Evolutionary conservation across 2,797 vertebrate genomes (phyloP), one percentile per base, ranked within the genome.

Genomic region (Odontamblyopus lacepedii): DNA sequence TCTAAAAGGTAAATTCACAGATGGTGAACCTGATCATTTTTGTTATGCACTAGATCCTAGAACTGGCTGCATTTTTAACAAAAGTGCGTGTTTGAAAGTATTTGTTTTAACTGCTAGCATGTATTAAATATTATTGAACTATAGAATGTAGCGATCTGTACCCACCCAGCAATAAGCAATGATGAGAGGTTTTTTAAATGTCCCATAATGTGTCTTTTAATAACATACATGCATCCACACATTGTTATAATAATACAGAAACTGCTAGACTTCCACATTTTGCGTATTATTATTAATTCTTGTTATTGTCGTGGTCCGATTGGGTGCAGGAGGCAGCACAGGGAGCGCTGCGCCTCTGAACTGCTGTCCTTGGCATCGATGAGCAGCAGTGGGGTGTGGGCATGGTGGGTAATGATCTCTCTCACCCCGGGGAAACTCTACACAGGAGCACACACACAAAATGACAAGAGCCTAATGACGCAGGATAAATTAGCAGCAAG

Each of bases 381-480:
- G 77, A 97, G 93, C 78, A 94, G 85, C 82, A 97, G 93, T 0
- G 94, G 95, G 64, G 90, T 95, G 83, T 92, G 90, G 81, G 85
- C 91, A 87, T 95, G 93, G 87, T 95, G 92, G 68, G 91, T 90
- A 61, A 97, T 94, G 69, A 96, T 96, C 73, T 95, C 94, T 77
- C 83, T 90, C 88, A 96, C 95, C 63, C 95, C 93, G 29, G 91
- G 80, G 90, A 96, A 97, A 76, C 92, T 93, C 95, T 96, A 81
- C 72, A 88, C 76, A 92, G 64, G 71, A 74, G 51, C 44, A 84
- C 75, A 87, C 35, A 32, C 77, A 60, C 65, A 65, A 70, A 77
- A 85, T 77, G 80, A 84, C 71, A 60, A 64, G n/a, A 62, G 73
- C 67, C 74, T 82, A 82, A 88, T 89, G 85, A 89, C 0, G 74